A percentile compares a stretch with the other conserved stretches of the same genome.
These are phyloP conservation scores for Pollenia amentaria DNA, from an alignment of 2,888 invertebrate species.

Conservation along the genomic window DNA sequence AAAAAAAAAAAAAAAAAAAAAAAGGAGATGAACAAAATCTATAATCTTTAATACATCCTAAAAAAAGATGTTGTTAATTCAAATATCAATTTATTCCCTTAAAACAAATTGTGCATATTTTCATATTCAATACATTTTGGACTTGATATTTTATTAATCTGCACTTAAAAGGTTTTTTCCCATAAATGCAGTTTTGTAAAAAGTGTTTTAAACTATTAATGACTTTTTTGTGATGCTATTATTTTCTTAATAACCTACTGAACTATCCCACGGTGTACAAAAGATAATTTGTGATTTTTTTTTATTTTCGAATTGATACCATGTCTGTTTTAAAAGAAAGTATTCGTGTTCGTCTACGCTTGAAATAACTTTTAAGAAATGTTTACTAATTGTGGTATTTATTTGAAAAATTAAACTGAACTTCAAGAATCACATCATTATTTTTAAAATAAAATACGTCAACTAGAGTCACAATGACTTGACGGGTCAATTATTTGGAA, in stretches of 20 bases:
- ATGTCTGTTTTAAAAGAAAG: no score
- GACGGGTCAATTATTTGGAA: background rate
- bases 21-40: background rate
- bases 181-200: background rate
- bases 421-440: background rate
- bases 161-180: background rate
- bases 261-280: no score
- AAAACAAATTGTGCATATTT: conserved; percentile 18
- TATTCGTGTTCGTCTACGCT: no score
- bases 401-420: background rate
- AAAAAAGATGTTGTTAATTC: background rate
- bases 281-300: no score
- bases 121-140: conserved; percentile 6
- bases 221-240: conserved; percentile 41
- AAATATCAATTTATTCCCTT: conserved; percentile 59
- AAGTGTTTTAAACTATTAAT: conserved; percentile 6
- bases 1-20: conserved; percentile 18
- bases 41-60: background rate
- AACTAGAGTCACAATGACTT: conserved; percentile 45
- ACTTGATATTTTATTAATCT: conserved; percentile 1
- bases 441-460: conserved; percentile 14
- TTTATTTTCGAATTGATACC: no score
- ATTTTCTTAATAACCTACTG: background rate
- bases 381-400: background rate
- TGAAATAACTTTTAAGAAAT: background rate